phyloP scores from a whole-genome alignment of 2,797 vertebrate species.

The Orientallactaga sibirica region DNA sequence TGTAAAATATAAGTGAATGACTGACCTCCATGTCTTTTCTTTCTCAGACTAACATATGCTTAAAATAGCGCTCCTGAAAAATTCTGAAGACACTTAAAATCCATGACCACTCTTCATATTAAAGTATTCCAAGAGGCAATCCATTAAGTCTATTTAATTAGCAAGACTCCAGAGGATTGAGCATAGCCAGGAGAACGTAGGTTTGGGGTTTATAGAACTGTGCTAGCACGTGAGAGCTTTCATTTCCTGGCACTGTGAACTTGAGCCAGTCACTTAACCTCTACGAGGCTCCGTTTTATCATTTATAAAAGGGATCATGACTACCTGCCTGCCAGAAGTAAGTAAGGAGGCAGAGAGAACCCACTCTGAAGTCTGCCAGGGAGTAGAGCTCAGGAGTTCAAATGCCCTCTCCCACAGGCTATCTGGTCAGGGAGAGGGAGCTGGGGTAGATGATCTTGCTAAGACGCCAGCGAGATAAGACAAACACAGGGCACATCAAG shows the following conservation, averaged over 20 bases:
- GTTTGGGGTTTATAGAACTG: not conserved
- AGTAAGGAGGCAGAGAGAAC: not conserved
- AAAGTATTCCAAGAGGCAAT: constrained; percentile 54
- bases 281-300: not conserved
- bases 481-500: not conserved
- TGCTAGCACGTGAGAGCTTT: not conserved
- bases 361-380: not conserved
- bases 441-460: not conserved
- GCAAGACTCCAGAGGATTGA: constrained; percentile 36
- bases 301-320: not conserved
- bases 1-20: not conserved
- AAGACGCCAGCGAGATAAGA: not conserved
- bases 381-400: not conserved
- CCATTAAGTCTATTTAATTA: constrained; percentile 56
- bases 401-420: not conserved
- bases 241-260: constrained; percentile 10
- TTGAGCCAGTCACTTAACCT: not conserved
- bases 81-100: constrained; percentile 2
- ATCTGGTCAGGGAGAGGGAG: not conserved
- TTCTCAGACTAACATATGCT: not conserved
- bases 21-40: not conserved
- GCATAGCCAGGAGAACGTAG: constrained; percentile 16
- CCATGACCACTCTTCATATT: constrained; percentile 25
- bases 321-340: not conserved
- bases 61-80: constrained; percentile 19